Evolutionary conservation across 92 coral and sea anemone genomes (phyloP), one percentile per base, ranked within the genome.

Genomic region (Epizoanthus scotinus): DNA sequence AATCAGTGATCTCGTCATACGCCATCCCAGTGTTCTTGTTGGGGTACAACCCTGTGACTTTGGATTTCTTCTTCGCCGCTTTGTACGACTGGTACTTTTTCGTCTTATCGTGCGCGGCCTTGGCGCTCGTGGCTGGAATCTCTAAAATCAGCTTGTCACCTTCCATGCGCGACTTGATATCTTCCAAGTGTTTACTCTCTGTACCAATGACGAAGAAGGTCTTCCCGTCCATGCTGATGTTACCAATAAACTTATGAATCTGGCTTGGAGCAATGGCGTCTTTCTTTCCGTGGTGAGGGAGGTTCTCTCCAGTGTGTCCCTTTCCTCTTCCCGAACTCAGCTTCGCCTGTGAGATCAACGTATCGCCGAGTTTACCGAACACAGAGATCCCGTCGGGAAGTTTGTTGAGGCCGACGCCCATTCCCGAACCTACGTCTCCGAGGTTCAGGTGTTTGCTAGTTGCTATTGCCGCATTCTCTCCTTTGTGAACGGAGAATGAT

Each of bases 401-500:
- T 57, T 86, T 87, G 70, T 86, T 88, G 60, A 92, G 91, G 44
- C 96, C 94, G n/a, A 88, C 91, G 58, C 98, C 92, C 92, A 91
- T 91, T 13, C 98, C 99, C 62, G 99, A 95, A 91, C 99, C 99
- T 78, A 84, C 93, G 81, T 96, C 99, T 38, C 89, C 86, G 63
- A 85, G 86, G 87, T 91, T 83, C 86, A 91, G 95, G 42, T 86
- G 89, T 89, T 96, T 96, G 99, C 99, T 96, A 96, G 99, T 93
- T 96, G 99, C 98, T 96, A 92, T 96, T 96, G 98, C 88, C 99
- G 92, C 94, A 21, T 67, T 13, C 2, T 34, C 81, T 81, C 83
- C 78, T 62, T 86, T 84, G 52, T 79, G 82, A 26, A 81, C 73
- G 34, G 90, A 62, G 81, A 78, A 74, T 56, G 90, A 84, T 42